Base-by-base conservation (phyloP, 2,113 vertebrate species). In the Maccullochella peelii region DNA sequence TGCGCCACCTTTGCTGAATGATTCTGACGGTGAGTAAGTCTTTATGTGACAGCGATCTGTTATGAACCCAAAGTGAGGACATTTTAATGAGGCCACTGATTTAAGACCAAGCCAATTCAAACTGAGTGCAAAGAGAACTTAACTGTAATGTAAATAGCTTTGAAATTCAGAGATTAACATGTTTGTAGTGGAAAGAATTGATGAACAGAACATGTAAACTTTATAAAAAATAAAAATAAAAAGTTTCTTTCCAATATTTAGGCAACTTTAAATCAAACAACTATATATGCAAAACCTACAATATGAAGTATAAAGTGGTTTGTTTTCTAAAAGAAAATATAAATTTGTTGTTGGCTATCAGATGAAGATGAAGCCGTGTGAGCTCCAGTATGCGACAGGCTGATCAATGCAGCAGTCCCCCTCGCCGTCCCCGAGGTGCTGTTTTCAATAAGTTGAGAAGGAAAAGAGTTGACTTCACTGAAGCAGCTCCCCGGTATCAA, bases 381-480 rank as follows among this genome's bases (percentile, higher is more conserved):
- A 61, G 42, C 36, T 40, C 54, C 50, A 49, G 16, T 57, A 15
- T 69, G n/a, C 5, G n/a, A 77, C 52, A 54, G 30, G 21, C 76
- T 58, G 49, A 30, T 65, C n/a, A 20, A 77, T 27, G 58, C 73
- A 61, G 55, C 66, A 2, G 67, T 50, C 65, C 73, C 61, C n/a
- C 50, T 77, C 65, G 4, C 58, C 36, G 77, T 27, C 33, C 73
- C 71, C 59, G 54, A 76, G 27, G 77, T 80, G 80, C 89, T 94
- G 87, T 91, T 94, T 93, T 89, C 87, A 92, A 91, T 90, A 83
- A 85, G 75, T 69, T 30, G 58, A 66, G 23, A 59, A 50, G 89
- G 91, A 84, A 89, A 71, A 84, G 67, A 83, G 84, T 85, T 80
- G 89, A 88, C 47, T 81, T 62, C 79, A 83, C 52, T 73, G 73